Conservation (phyloP, 1,140 invertebrate species). For the Platorchestia sp. region DNA sequence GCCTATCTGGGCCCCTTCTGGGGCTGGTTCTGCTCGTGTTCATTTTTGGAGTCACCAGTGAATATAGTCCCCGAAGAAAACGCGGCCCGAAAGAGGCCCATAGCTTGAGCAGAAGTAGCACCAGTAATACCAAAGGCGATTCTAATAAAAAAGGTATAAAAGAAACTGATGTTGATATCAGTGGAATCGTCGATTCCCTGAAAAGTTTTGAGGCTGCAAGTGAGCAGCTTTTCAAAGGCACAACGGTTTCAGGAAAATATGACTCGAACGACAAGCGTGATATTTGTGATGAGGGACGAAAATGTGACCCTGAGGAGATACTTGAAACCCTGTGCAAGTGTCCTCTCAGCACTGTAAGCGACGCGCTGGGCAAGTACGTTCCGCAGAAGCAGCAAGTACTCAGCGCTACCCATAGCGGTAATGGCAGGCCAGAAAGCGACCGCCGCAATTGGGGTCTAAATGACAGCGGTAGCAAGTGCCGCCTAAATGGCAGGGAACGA, state of each 20-base stretch:
- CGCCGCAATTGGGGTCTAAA: not conserved
- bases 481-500: not conserved
- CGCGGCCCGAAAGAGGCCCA: not conserved
- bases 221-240: not conserved
- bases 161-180: not conserved
- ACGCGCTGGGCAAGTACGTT: not conserved
- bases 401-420: not conserved
- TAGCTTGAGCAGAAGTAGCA: not conserved
- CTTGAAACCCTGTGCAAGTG: not conserved
- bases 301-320: not conserved
- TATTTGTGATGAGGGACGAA: not conserved
- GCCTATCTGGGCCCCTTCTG: not conserved
- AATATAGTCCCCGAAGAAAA: not conserved
- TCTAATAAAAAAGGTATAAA: not conserved
- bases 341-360: not conserved
- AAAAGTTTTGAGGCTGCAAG: not conserved
- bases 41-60: not conserved
- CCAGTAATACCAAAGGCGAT: not conserved
- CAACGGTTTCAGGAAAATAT: not conserved
- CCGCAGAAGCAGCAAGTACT: not conserved
- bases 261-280: not conserved
- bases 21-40: slow-evolving; percentile 4
- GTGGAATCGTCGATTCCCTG: not conserved
- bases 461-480: not conserved
- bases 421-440: not conserved